phyloP scores from a whole-genome alignment of 2,797 vertebrate species.

The Taeniopygia guttata region DNA sequence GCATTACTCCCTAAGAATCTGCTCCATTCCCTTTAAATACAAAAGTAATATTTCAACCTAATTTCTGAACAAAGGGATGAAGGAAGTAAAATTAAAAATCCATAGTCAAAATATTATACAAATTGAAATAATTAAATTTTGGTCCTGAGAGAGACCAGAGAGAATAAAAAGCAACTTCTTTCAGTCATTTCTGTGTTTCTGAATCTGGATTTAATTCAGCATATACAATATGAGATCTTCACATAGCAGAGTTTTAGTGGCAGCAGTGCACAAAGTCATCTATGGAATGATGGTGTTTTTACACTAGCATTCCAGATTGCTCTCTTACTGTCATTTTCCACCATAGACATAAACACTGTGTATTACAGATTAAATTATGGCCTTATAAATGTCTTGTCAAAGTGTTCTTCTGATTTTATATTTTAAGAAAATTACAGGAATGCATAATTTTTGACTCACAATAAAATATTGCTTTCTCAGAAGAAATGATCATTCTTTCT shows the following conservation, averaged over 20 bases:
- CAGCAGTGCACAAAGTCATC: neutral
- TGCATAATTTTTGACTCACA: neutral
- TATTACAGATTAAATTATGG: neutral
- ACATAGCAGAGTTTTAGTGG: neutral
- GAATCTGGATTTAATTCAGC: neutral
- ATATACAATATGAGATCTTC: neutral
- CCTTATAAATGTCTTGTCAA: too few species aligned
- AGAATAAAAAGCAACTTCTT: constrained; percentile 10
- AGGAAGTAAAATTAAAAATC: neutral
- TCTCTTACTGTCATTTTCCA: neutral
- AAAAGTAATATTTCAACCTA: neutral
- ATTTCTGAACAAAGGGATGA: neutral
- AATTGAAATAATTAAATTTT: constrained; percentile 7
- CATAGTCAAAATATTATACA: neutral
- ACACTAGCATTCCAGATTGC: neutral
- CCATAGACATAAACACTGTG: neutral
- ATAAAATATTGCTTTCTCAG: neutral
- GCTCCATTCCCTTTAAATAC: neutral
- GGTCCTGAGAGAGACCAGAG: neutral
- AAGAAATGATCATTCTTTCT: neutral
- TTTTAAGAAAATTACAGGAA: neutral
- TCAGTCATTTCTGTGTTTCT: neutral
- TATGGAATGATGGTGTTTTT: neutral
- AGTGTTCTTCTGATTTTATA: neutral
- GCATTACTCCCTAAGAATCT: neutral